Percentiles rank a stretch among this genome's conserved stretches.
Conservation (phyloP, 2,797 vertebrate genomes). For the Bradypodion ventrale region DNA sequence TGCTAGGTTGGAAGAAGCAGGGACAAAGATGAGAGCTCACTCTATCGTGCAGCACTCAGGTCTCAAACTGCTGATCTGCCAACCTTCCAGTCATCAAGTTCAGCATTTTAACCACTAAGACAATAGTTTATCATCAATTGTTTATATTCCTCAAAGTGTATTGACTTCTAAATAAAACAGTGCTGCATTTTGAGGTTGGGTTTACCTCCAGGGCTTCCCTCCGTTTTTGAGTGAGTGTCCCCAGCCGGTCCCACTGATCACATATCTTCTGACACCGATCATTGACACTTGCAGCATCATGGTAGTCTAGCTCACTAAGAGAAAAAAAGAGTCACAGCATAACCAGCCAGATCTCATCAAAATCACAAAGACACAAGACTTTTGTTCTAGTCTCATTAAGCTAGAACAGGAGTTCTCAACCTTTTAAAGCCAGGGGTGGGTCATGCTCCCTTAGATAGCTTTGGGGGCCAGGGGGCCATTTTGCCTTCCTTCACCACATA, state of each 20-base stretch:
- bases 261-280: conserved; percentile 96
- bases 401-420: background rate
- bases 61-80: too few species aligned
- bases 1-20: too few species aligned
- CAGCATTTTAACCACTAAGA: too few species aligned
- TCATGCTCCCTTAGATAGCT: too few species aligned
- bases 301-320: conserved; percentile 92
- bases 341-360: background rate
- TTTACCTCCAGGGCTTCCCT: conserved; percentile 93
- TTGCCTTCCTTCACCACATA: too few species aligned
- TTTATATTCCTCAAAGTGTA: background rate
- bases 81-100: too few species aligned
- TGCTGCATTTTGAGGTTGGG: background rate
- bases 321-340: conserved; percentile 24
- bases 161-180: background rate
- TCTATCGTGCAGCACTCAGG: too few species aligned
- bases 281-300: conserved; percentile 91
- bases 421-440: too few species aligned
- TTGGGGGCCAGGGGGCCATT: too few species aligned
- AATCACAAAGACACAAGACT: background rate
- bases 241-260: conserved; percentile 96
- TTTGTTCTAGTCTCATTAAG: background rate
- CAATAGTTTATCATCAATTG: background rate
- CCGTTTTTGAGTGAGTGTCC: conserved; percentile 96
- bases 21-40: too few species aligned